Conservation (phyloP, 2,797 vertebrate species). For the Rallus crepitans region DNA sequence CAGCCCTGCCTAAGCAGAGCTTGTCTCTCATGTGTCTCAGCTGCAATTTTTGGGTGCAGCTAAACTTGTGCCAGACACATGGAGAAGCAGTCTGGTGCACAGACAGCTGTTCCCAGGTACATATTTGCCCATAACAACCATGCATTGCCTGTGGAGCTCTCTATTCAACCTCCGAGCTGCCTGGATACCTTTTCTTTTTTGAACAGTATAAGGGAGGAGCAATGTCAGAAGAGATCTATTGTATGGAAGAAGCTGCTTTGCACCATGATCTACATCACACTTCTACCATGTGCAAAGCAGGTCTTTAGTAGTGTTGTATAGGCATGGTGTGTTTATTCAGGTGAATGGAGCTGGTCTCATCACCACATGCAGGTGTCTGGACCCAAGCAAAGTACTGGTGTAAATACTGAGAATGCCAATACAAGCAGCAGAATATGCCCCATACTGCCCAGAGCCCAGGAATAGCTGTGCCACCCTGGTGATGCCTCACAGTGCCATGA, state of each 20-base stretch:
- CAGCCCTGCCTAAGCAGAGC: background rate
- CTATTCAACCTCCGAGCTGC: background rate
- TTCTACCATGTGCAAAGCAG: background rate
- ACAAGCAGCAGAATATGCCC: background rate
- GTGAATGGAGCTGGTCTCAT: background rate
- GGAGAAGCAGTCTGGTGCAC: background rate
- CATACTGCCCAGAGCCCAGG: background rate
- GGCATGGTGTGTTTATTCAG: background rate
- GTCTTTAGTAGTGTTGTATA: background rate
- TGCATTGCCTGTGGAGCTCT: background rate
- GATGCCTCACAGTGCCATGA: background rate
- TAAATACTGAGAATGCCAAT: background rate
- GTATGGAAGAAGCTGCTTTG: background rate
- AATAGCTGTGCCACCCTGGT: background rate
- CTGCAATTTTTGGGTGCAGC: background rate
- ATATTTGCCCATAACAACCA: background rate
- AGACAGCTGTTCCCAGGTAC: background rate
- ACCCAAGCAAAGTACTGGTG: background rate
- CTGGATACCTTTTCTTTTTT: background rate
- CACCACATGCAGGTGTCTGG: background rate
- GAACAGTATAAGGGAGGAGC: fast-evolving
- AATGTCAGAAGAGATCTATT: background rate
- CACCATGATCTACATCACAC: background rate
- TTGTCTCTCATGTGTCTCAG: fast-evolving
- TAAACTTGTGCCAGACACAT: background rate